These are phyloP conservation scores for Drosophila tropicalis DNA, from an alignment of 1,140 invertebrate genomes.

Conservation along the genomic window DNA sequence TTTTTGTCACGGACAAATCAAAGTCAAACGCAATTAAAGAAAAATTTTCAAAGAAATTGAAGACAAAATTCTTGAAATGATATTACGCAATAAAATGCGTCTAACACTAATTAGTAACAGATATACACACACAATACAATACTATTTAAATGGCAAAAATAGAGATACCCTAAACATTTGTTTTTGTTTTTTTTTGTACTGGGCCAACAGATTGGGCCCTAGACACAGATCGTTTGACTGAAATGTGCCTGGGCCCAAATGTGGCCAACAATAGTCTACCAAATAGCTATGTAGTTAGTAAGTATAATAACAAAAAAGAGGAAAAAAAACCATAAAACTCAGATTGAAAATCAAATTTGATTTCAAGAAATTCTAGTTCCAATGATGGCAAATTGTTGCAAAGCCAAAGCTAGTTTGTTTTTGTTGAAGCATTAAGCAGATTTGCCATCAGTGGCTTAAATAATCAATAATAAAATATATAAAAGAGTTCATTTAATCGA, in stretches of 20 bases:
- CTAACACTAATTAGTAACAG: slow-evolving; percentile 44
- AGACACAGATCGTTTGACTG: slow-evolving; percentile 76
- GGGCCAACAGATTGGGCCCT: slow-evolving; percentile 33
- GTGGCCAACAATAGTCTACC: slow-evolving; percentile 5
- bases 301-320: too few species aligned
- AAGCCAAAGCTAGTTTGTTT: background rate
- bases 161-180: background rate
- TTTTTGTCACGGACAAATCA: slow-evolving; percentile 72
- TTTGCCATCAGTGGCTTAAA: slow-evolving; percentile 5
- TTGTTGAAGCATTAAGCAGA: slow-evolving; percentile 7
- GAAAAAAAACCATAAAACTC: too few species aligned
- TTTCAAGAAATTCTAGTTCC: background rate
- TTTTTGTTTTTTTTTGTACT: background rate
- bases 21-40: slow-evolving; percentile 82
- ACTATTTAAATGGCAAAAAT: slow-evolving; percentile 33
- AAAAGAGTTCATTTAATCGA: background rate
- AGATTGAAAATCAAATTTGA: background rate
- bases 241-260: slow-evolving; percentile 56
- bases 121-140: slow-evolving; percentile 2
- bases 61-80: slow-evolving; percentile 83
- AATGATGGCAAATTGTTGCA: slow-evolving; percentile 5
- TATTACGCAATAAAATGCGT: slow-evolving; percentile 66
- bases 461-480: background rate
- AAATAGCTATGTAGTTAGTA: too few species aligned
- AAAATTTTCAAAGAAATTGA: slow-evolving; percentile 83